Base-by-base conservation (phyloP, 2,113 vertebrate species). In the Hyaena hyaena region DNA sequence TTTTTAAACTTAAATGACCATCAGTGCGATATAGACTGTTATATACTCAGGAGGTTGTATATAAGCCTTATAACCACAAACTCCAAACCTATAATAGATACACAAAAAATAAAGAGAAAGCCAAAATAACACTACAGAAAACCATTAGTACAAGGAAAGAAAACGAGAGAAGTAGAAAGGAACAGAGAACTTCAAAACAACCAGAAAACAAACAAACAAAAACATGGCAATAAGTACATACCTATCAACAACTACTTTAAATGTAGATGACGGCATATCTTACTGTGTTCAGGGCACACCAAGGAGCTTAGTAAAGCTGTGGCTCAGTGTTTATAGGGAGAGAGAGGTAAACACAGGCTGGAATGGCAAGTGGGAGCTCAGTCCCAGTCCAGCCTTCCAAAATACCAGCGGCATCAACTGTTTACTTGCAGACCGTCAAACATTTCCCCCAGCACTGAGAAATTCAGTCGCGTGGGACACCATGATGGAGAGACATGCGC, bases 371-470 rank as follows among this genome's bases (percentile, higher is more conserved):
- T 4, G 4, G 43, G 65, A 5, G 35, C n/a, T 19, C 7, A 9
- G 6, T 31, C 1, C 7, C 10, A 17, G 10, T 33, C 14, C 43
- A 26, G 39, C 15, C 23, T 53, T 90, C 53, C 21, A 17, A 14
- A 14, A 7, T 39, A 23, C 7, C 12, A 4, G 15, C 58, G 55
- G 26, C 14, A 2, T 10, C 65, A 17, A 17, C 1, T 0, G 4
- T 15, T 24, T 17, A 9, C 48, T 55, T 21, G 1, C 35, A 66
- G 10, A 74, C 21, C 2, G 2, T n/a, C 39, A 21, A 48, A 48
- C 19, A 39, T 26, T 58, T 79, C 10, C 14, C 17, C 53, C 7
- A 4, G 10, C 24, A 43, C 45, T 2, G 26, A 58, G 7, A 73
- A 17, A 4, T 33, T 39, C 35, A 23, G 23, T 35, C 21, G 33